Base-by-base conservation (phyloP, 1,140 invertebrate genomes). In the Teleopsis dalmanni region DNA sequence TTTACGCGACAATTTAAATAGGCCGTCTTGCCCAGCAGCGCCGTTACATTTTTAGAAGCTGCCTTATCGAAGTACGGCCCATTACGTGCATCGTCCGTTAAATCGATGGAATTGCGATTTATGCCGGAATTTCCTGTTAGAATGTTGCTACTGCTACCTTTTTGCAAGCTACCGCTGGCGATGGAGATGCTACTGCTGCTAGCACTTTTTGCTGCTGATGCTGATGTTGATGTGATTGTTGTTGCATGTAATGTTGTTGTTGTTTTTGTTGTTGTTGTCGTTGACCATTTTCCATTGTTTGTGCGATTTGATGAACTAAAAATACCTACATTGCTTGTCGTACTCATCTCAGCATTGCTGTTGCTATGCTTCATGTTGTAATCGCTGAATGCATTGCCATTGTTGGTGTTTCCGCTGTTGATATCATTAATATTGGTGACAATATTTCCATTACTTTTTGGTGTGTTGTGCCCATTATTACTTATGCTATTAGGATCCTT, bases 1-100 rank as follows among this genome's bases (percentile, higher is more conserved):
- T 88, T 87, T 31, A 91, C 85, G 50, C 83, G 77, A 65, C 88
- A 91, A 59, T 84, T 88, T 54, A 91, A 77, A 57, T 87, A 88
- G 14, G 88, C 87, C 18, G 86, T 90, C 62, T 89, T 88, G 46
- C 87, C 87, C 27, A 90, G 74, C 18, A 90, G 73, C 0, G 87
- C 85, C 11, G 88, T 91, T 44, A 91, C 84, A 51, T 70, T 70
- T 53, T 70, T 70, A 26, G 66, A 70, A 23, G 63, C 59, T 22
- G 52, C 57, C 54, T 62, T 69, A 52, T 70, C 67, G 36, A 70
- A 70, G 35, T 70, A 70, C 26, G 67, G 67, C n/a, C 67, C 67
- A 47, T 62, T 70, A 26, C 62, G 60, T 35, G 57, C 48, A 21
- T 65, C 62, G 34, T 70, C 67, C 22, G 54, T 53, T 34, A 60